These are phyloP conservation scores for Tragelaphus strepsiceros DNA, from an alignment of 2,113 vertebrate species.

Conservation along the genomic window DNA sequence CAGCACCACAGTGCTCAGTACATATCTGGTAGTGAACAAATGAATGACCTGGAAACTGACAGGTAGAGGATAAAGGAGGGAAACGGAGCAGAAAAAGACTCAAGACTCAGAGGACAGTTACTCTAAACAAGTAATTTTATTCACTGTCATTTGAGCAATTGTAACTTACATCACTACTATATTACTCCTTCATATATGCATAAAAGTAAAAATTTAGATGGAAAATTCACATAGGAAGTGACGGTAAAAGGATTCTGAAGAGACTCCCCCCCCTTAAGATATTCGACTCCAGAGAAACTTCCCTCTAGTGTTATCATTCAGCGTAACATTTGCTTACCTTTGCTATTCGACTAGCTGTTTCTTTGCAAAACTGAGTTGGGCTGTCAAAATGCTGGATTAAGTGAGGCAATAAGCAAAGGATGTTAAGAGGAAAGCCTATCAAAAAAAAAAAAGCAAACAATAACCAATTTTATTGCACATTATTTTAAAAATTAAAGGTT, in stretches of 20 bases:
- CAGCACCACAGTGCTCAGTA: neutral
- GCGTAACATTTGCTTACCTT: slow-evolving; percentile 81
- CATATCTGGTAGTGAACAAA: neutral
- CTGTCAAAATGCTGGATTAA: slow-evolving; percentile 99
- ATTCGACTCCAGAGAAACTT: neutral
- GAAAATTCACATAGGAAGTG: neutral
- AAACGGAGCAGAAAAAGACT: slow-evolving; percentile 36
- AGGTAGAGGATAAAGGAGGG: neutral
- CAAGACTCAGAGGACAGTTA: slow-evolving; percentile 3
- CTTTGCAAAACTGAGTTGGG: slow-evolving; percentile 97
- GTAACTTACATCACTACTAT: neutral
- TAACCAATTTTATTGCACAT: slow-evolving; percentile 60
- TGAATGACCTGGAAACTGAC: neutral
- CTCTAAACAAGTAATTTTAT: slow-evolving; percentile 13
- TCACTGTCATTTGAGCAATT: neutral
- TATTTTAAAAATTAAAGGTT: slow-evolving; percentile 32
- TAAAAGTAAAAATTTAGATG: neutral
- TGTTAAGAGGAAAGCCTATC: slow-evolving; percentile 97
- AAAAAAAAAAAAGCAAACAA: slow-evolving; percentile 62
- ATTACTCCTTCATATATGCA: neutral
- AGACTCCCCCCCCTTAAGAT: neutral
- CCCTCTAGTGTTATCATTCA: neutral
- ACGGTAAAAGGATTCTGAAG: neutral
- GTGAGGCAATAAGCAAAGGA: slow-evolving; percentile 97
- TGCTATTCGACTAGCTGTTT: slow-evolving; percentile 96